Percentiles rank a stretch among this genome's conserved stretches.
Evolutionary conservation across 2,888 invertebrate species (phyloP).

Genomic region (Amblyjoppa proteus): DNA sequence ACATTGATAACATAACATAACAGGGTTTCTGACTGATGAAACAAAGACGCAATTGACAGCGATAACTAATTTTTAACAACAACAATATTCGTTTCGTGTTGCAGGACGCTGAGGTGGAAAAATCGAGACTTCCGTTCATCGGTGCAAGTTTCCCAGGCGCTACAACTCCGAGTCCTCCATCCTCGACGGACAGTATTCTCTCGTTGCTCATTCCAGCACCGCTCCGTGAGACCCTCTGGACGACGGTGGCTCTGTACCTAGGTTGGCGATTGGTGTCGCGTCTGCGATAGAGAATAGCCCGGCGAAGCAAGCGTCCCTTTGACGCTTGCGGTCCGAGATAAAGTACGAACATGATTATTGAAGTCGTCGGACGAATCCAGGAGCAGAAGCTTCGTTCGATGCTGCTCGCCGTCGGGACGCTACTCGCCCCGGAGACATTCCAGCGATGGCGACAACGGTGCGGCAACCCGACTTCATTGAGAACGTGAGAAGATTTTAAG

Average conservation of each 20-base stretch:
- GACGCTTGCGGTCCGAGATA: slow-evolving; percentile 64
- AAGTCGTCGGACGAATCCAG: not conserved
- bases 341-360: slow-evolving; percentile 57
- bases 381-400: slow-evolving; percentile 5
- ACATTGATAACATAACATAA: not conserved
- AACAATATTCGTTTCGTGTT: slow-evolving; percentile 73
- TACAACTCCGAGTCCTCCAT: slow-evolving; percentile 71
- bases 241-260: slow-evolving; percentile 83
- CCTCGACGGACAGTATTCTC: slow-evolving; percentile 81
- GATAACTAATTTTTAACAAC: slow-evolving; percentile 3
- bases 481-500: not conserved
- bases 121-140: slow-evolving; percentile 81
- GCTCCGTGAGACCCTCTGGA: slow-evolving; percentile 83
- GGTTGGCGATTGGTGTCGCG: slow-evolving; percentile 84
- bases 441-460: not conserved
- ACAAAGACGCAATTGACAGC: not conserved
- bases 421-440: not conserved
- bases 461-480: slow-evolving; percentile 2
- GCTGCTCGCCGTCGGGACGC: not conserved
- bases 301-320: slow-evolving; percentile 62
- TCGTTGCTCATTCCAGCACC: slow-evolving; percentile 83
- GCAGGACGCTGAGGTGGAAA: slow-evolving; percentile 82
- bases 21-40: not conserved
- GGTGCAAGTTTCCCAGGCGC: slow-evolving; percentile 75
- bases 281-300: slow-evolving; percentile 80